Conservation (phyloP, 2,888 invertebrate species). For the Hermaeophaga mercurialis region DNA sequence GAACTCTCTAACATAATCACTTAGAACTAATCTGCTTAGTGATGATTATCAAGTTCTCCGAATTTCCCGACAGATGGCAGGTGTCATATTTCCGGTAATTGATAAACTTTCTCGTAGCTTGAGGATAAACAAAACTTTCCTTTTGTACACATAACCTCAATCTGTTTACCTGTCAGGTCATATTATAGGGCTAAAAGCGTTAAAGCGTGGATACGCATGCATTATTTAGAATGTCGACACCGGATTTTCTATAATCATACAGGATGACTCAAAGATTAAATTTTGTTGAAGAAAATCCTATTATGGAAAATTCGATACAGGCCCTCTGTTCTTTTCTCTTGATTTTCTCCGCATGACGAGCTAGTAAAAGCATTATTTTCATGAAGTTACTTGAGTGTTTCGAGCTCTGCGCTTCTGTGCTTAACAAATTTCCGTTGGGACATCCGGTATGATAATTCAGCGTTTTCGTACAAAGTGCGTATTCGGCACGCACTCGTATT, state of each 20-base stretch:
- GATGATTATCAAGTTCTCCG: conserved; percentile 16
- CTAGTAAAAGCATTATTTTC: too few species aligned
- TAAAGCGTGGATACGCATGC: conserved; percentile 31
- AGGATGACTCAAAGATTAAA: too few species aligned
- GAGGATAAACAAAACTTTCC: conserved; percentile 14
- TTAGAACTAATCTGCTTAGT: conserved; percentile 1
- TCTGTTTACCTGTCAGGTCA: conserved; percentile 23
- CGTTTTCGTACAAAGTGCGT: not conserved
- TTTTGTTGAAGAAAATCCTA: too few species aligned
- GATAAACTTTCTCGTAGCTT: conserved; percentile 15
- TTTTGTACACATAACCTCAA: conserved; percentile 20
- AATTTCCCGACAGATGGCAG: conserved; percentile 3
- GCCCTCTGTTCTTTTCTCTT: too few species aligned
- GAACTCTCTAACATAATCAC: not conserved
- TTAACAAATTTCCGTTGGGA: too few species aligned
- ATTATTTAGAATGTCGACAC: conserved; percentile 28
- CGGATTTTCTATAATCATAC: too few species aligned
- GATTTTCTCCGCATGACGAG: too few species aligned
- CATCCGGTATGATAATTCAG: not conserved
- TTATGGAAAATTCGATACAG: too few species aligned
- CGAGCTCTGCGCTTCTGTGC: too few species aligned
- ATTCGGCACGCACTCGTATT: not conserved
- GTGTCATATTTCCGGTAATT: conserved; percentile 24
- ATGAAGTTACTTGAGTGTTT: too few species aligned
- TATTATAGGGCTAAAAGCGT: conserved; percentile 11